Evolutionary conservation across 2,888 invertebrate species (phyloP).

Genomic region (Pseudolycoriella hygida): DNA sequence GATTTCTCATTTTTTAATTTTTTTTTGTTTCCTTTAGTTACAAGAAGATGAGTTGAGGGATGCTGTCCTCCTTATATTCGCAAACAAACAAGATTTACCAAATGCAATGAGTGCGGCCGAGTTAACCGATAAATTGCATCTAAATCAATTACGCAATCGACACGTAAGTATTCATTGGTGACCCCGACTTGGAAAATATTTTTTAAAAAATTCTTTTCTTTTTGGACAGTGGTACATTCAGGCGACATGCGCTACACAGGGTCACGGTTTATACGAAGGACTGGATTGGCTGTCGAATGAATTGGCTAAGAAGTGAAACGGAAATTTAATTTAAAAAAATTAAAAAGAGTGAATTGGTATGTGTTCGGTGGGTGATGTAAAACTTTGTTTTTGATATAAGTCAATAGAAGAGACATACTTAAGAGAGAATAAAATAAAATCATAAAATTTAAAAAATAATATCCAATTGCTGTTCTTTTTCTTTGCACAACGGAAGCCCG

Average conservation of each 20-base stretch:
- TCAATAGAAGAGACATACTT: neutral
- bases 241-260: constrained; percentile 96
- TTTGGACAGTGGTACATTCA: constrained; percentile 86
- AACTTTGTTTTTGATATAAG: neutral
- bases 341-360: neutral
- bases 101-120: constrained; percentile 99
- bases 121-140: constrained; percentile 96
- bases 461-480: neutral
- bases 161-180: constrained; percentile 34
- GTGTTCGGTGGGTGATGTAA: neutral
- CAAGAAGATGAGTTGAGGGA: constrained; percentile 98
- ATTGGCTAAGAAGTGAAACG: constrained; percentile 58
- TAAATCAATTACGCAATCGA: constrained; percentile 94
- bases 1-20: too few relatives aligned
- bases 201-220: neutral
- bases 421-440: neutral
- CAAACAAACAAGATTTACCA: constrained; percentile 99
- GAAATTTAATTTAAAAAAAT: neutral
- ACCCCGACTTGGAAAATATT: neutral
- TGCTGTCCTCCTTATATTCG: constrained; percentile 97
- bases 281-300: constrained; percentile 99
- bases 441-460: neutral
- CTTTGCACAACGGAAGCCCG: too few relatives aligned
- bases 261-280: constrained; percentile 97
- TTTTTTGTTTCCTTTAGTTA: constrained; percentile 28